Evolutionary conservation across 2,113 vertebrate genomes (phyloP).

Genomic region (Stegastes partitus): DNA sequence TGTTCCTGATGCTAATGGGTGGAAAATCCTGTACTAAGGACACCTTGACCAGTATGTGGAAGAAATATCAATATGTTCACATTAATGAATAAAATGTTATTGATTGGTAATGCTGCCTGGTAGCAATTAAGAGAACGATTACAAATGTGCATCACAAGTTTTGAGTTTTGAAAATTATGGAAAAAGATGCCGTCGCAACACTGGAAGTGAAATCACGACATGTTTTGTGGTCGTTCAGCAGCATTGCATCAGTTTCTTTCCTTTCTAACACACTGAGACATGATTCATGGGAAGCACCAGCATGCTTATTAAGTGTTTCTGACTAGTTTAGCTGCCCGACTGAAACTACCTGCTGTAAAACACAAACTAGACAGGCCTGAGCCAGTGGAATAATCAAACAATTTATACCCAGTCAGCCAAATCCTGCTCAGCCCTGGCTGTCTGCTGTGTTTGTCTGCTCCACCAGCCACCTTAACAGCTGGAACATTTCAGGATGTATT

Average conservation of each 20-base stretch:
- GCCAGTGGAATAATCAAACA: background rate
- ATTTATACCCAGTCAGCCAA: constrained; percentile 9
- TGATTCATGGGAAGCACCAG: background rate
- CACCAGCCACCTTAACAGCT: background rate
- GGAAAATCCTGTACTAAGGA: no score
- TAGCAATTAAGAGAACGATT: no score
- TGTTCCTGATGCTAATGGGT: no score
- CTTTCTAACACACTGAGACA: background rate
- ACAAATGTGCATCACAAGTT: no score
- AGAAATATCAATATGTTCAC: no score
- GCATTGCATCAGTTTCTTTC: background rate
- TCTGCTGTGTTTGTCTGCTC: background rate
- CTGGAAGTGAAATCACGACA: no score
- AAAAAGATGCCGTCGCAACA: no score
- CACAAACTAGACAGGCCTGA: background rate
- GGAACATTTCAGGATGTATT: background rate
- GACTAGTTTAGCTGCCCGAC: background rate
- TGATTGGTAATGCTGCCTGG: no score
- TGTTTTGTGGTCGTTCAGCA: no score
- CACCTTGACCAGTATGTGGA: no score
- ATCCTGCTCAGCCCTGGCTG: background rate
- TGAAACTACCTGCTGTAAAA: background rate
- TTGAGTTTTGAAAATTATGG: no score
- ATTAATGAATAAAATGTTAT: no score
- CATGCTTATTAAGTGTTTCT: background rate